phyloP scores from a whole-genome alignment of 2,113 vertebrate genomes.

The Calypte anna region DNA sequence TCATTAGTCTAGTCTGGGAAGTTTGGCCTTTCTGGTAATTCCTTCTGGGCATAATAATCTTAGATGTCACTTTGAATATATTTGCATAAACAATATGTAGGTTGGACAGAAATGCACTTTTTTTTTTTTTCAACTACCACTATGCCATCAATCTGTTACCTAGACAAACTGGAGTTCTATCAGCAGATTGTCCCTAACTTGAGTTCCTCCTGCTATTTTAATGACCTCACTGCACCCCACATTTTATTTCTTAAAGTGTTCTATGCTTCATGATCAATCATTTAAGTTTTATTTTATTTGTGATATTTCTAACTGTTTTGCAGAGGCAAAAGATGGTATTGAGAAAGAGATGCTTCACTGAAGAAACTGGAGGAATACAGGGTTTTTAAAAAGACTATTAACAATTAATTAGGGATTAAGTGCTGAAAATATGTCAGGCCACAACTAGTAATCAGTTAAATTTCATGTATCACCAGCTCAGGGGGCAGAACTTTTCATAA shows the following conservation, averaged over 20 bases:
- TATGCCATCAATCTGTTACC: neutral
- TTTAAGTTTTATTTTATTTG: neutral
- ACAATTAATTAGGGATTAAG: neutral
- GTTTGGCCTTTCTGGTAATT: neutral
- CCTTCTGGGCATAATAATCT: neutral
- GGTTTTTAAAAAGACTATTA: neutral
- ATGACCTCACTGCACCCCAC: accelerated
- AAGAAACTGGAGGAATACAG: neutral
- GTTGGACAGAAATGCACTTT: neutral
- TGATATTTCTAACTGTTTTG: neutral
- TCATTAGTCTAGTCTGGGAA: neutral
- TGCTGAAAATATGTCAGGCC: neutral
- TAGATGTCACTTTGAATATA: neutral
- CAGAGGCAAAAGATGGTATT: neutral
- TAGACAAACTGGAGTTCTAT: neutral
- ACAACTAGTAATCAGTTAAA: neutral
- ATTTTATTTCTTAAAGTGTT: neutral
- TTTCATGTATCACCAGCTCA: neutral
- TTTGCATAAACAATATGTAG: neutral
- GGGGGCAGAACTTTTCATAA: neutral
- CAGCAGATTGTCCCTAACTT: neutral
- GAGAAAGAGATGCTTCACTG: neutral
- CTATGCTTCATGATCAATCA: neutral
- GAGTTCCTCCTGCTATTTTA: neutral
- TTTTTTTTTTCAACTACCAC: neutral